Evolutionary conservation across 2,113 vertebrate genomes (phyloP).

Genomic region (Ceyx cyanopectus): DNA sequence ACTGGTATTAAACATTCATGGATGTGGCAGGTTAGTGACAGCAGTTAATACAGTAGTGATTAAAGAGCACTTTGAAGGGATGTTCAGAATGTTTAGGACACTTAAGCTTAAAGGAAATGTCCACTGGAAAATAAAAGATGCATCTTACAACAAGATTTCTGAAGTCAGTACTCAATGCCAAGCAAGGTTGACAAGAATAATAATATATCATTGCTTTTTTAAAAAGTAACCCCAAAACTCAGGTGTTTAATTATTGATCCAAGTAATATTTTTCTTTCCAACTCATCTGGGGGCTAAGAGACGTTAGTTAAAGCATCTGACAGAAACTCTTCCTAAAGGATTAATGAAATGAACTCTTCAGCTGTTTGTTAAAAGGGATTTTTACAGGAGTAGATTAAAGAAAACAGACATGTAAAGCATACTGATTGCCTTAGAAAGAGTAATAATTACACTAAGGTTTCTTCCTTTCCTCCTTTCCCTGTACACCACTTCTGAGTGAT

Average conservation of each 20-base stretch:
- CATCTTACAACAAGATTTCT: constrained; percentile 42
- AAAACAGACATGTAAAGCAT: constrained; percentile 47
- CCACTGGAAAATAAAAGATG: constrained; percentile 48
- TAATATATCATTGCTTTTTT: constrained; percentile 10
- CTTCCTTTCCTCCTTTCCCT: neutral
- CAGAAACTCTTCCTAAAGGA: constrained; percentile 61
- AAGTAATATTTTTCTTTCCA: constrained; percentile 63
- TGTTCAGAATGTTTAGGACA: constrained; percentile 8
- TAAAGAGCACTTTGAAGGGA: constrained; percentile 35
- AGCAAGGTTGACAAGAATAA: constrained; percentile 44
- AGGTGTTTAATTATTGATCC: constrained; percentile 73
- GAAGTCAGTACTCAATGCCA: constrained; percentile 25
- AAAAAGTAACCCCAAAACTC: constrained; percentile 40
- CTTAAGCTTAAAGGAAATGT: constrained; percentile 37
- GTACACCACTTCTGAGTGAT: neutral
- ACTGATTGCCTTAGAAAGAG: constrained; percentile 4
- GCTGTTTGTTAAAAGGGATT: constrained; percentile 45
- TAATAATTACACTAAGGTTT: constrained; percentile 39
- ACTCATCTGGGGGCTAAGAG: constrained; percentile 24
- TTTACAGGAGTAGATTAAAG: constrained; percentile 57
- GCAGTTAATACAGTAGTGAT: constrained; percentile 10
- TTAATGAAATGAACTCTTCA: constrained; percentile 68
- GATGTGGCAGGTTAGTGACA: neutral
- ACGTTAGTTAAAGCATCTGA: constrained; percentile 59
- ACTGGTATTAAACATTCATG: constrained; percentile 25